Evolutionary conservation across 2,113 vertebrate species (phyloP).

Genomic region (Colius striatus): DNA sequence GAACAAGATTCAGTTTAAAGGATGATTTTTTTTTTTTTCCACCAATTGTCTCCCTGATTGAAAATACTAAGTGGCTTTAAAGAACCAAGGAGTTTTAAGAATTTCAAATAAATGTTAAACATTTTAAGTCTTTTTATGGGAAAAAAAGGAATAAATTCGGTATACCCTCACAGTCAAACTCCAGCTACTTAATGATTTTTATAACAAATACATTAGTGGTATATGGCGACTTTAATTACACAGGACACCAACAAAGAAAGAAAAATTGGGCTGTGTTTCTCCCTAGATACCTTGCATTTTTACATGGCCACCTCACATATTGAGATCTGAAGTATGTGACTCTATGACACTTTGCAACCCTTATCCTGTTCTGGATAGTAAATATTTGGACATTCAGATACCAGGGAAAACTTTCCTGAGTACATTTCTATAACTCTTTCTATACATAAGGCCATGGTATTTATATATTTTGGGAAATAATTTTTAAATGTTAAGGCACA

Average conservation of each 20-base stretch:
- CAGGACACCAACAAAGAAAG: not conserved
- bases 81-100: not conserved
- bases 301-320: not conserved
- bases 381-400: not conserved
- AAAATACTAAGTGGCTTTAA: not conserved
- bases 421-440: not conserved
- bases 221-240: not conserved
- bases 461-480: not conserved
- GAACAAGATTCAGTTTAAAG: slow-evolving; percentile 16
- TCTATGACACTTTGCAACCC: not conserved
- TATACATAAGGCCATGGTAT: not conserved
- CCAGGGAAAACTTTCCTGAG: not conserved
- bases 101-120: not conserved
- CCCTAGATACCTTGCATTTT: not conserved
- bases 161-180: not conserved
- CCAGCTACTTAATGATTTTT: not conserved
- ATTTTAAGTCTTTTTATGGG: not conserved
- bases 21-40: not conserved
- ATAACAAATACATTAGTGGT: not conserved
- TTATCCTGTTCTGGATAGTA: not conserved
- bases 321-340: not conserved
- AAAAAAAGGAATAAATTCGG: not conserved
- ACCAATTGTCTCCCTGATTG: not conserved
- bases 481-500: not conserved
- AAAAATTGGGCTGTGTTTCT: not conserved